Percentiles rank a stretch among this genome's conserved stretches.
These are phyloP conservation scores for Linnaemya vulpina DNA, from an alignment of 2,888 invertebrate genomes.

Conservation along the genomic window DNA sequence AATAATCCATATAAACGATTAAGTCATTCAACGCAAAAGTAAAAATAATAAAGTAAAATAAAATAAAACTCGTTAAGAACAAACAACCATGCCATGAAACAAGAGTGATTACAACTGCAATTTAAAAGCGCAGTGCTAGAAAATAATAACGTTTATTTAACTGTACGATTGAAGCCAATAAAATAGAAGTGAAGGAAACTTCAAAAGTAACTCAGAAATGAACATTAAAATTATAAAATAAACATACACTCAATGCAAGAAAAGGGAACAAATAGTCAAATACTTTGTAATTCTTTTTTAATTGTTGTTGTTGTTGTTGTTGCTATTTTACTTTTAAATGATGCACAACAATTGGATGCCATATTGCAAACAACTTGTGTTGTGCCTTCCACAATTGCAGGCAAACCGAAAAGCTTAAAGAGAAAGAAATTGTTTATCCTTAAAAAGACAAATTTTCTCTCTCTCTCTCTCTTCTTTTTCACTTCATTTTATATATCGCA, in stretches of 20 bases:
- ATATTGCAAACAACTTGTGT: neutral
- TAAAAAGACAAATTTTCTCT: neutral
- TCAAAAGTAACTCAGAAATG: constrained; percentile 3
- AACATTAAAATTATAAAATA: constrained; percentile 25
- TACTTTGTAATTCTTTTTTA: constrained; percentile 45
- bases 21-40: neutral
- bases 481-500: neutral
- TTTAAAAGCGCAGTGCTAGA: constrained; percentile 33
- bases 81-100: constrained; percentile 27
- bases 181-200: constrained; percentile 5
- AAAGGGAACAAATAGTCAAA: constrained; percentile 2
- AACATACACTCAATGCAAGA: constrained; percentile 5
- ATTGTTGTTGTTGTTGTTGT: constrained; percentile 19
- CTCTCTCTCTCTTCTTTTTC: too few species aligned
- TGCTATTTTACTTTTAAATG: constrained; percentile 11
- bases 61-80: neutral
- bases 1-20: neutral
- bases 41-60: neutral
- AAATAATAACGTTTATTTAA: neutral
- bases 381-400: neutral
- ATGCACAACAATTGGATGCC: neutral
- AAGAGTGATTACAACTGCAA: constrained; percentile 56
- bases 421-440: neutral
- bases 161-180: constrained; percentile 38
- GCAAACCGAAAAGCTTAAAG: neutral